These are phyloP conservation scores for Phaethon lepturus DNA, from an alignment of 2,113 vertebrate species.

Conservation along the genomic window DNA sequence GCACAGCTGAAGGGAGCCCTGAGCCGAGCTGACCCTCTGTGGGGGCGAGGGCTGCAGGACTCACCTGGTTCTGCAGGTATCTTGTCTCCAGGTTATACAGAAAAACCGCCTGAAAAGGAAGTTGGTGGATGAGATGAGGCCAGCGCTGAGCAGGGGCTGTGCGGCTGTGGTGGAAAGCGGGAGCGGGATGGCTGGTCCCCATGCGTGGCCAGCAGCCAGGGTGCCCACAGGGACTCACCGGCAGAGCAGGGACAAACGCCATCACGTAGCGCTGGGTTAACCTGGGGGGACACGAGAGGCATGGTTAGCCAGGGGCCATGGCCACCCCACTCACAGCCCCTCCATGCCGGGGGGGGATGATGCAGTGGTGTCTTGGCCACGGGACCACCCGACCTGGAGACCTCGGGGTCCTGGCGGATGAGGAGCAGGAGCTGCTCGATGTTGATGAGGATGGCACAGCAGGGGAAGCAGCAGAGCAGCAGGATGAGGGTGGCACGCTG, in stretches of 20 bases:
- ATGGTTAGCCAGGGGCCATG: rapidly evolving
- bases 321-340: not conserved
- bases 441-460: conserved; percentile 89
- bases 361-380: rapidly evolving
- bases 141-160: not conserved
- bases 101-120: conserved; percentile 79
- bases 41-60: not conserved
- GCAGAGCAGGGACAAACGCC: conserved; percentile 84
- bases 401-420: conserved; percentile 81
- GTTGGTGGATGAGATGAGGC: not conserved
- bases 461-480: conserved; percentile 88
- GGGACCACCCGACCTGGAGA: conserved; percentile 80
- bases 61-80: conserved; percentile 90
- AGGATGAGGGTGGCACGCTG: conserved; percentile 83
- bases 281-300: not conserved
- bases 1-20: rapidly evolving
- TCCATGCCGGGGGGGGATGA: rapidly evolving
- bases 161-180: rapidly evolving
- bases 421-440: conserved; percentile 80
- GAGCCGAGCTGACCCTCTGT: not conserved
- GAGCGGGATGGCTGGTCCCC: not conserved
- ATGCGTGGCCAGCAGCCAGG: rapidly evolving
- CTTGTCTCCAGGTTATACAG: conserved; percentile 81
- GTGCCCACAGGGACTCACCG: conserved; percentile 77
- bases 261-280: conserved; percentile 81